Conservation (phyloP, 2,888 invertebrate genomes). For the Cephus pygmeus region DNA sequence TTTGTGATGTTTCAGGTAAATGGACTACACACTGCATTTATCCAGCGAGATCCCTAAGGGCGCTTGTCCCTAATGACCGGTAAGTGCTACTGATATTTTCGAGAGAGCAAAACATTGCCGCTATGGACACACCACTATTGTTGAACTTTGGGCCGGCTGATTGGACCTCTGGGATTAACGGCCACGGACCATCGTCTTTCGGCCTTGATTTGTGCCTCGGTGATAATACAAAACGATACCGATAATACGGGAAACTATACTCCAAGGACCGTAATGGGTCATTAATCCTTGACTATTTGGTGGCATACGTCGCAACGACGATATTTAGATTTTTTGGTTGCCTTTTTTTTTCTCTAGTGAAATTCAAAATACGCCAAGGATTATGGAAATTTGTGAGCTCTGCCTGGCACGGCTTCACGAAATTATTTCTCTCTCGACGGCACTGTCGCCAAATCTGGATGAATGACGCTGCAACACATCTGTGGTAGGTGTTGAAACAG, state of each 20-base stretch:
- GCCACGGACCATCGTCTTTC: background rate
- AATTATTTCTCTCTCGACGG: background rate
- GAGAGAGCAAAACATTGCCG: background rate
- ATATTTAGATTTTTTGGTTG: background rate
- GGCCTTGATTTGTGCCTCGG: background rate
- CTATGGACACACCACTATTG: background rate
- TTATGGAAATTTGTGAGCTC: background rate
- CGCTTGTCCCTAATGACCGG: slow-evolving; percentile 2
- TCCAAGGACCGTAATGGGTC: background rate
- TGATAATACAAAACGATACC: background rate
- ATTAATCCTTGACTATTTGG: background rate
- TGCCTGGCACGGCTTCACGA: background rate
- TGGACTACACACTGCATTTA: background rate
- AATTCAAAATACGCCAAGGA: background rate
- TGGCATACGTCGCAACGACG: background rate
- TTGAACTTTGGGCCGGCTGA: background rate
- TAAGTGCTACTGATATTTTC: slow-evolving; percentile 3
- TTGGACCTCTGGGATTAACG: background rate
- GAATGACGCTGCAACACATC: background rate
- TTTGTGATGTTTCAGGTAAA: background rate
- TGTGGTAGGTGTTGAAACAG: background rate
- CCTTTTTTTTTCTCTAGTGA: background rate
- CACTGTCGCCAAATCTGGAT: background rate
- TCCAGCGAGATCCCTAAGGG: background rate
- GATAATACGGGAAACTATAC: slow-evolving; percentile 2